Base-by-base conservation (phyloP, 2,888 invertebrate genomes). In the Seira sanloemensis region DNA sequence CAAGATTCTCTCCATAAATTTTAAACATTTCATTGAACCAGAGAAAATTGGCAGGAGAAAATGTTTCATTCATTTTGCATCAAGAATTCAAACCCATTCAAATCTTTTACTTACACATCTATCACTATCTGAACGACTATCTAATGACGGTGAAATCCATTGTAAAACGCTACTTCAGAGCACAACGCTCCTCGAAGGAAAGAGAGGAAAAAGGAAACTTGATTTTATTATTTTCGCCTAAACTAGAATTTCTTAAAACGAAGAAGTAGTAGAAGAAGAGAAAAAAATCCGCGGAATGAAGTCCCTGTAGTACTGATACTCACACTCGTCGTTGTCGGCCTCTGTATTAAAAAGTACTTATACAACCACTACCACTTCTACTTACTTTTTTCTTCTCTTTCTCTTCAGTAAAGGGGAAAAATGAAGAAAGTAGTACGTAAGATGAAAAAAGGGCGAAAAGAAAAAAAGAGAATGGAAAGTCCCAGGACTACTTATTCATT, bases 401-500 rank as follows among this genome's bases (percentile, higher is more conserved):
- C 37, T 9, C 37, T 26, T 69, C 2, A 1, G 21, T 37, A 50
- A 24, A 18, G n/a, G 50, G 67, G 1, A 27, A 58, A 58, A 58
- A 23, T 21, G 7, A 24, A 12, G 16, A 18, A 58, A 18, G n/a
- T 7, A 58, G 19, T n/a, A 12, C n/a, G 16, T n/a, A 9, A 58
- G 19, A 58, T n/a, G 58, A n/a, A n/a, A 58, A 58, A 18, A 58
- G 5, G 16, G 58, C 27, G 21, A 71, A 9, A 73, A 65, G 71
- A 58, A 66, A 18, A 68, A 65, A 66, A 50, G 2, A 25, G 72
- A 78, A 78, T 65, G 18, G 24, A 78, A 58, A 68, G 74, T 80
- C 80, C 80, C 80, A 23, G 54, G 80, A 80, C 80, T 80, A 80
- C 80, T 80, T 80, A 80, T 74, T 80, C 80, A 80, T 80, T 80